phyloP scores from a whole-genome alignment of 2,888 invertebrate species.

The Yponomeuta cagnagella region DNA sequence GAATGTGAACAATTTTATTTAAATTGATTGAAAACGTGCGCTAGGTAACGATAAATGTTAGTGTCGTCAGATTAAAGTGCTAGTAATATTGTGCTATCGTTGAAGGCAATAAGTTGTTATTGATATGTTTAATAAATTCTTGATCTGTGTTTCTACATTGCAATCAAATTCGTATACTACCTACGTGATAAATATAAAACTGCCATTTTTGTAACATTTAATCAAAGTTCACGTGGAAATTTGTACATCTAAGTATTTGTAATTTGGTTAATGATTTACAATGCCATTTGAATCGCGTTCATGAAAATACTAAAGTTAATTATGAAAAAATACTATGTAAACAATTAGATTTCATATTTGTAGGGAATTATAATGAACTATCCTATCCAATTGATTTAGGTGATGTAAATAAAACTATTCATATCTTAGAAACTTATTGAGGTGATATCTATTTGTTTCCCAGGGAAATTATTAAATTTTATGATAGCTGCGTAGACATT shows the following conservation, averaged over 20 bases:
- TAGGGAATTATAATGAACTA: neutral
- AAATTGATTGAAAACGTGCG: neutral
- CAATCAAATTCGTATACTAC: conserved; percentile 40
- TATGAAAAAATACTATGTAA: neutral
- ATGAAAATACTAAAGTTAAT: neutral
- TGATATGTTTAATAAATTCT: conserved; percentile 40
- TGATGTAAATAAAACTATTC: conserved; percentile 65
- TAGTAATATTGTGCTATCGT: conserved; percentile 26
- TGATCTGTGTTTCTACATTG: conserved; percentile 25
- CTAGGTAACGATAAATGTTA: neutral
- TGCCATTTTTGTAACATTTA: conserved; percentile 52
- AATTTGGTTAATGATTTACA: neutral
- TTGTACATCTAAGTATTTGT: neutral
- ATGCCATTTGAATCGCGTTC: conserved; percentile 1
- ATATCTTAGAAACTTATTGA: conserved; percentile 70
- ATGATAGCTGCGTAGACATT: conserved; percentile 63
- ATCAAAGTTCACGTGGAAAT: neutral
- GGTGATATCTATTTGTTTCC: conserved; percentile 68
- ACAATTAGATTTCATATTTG: neutral
- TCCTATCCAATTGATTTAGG: conserved; percentile 3
- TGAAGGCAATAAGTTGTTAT: conserved; percentile 52
- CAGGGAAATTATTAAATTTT: conserved; percentile 70
- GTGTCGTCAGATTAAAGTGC: neutral
- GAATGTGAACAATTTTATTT: conserved; percentile 18
- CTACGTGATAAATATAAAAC: conserved; percentile 55